Base-by-base conservation (phyloP, 2,113 vertebrate species). In the Dromiciops gliroides region DNA sequence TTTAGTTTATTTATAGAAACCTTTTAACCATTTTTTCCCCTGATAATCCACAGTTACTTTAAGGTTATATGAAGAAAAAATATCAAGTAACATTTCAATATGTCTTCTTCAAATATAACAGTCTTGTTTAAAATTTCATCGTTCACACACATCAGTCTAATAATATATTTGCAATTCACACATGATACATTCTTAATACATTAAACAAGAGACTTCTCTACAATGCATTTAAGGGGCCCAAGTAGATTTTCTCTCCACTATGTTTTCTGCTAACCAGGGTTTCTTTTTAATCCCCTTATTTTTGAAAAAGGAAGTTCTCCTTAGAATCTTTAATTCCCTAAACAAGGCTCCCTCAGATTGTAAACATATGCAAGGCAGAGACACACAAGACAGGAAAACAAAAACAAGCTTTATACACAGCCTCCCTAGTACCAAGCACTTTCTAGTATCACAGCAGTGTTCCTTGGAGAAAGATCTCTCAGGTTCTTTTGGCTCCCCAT, bases 261-360 rank as follows among this genome's bases (percentile, higher is more conserved):
- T 48, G 48, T 51, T 67, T n/a, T 67, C 48, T 52, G 91, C n/a
- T 91, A 11, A 44, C 67, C 16, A 83, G 67, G 12, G 26, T 37
- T 89, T 89, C 90, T 90, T 96, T 94, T 90, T 19, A 90, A 89
- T 93, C 19, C 31, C 56, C 44, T 97, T 96, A 48, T n/a, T n/a
- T 90, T 96, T 96, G 28, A 51, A 90, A 92, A 93, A n/a, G 92
- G 94, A 94, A 12, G 50, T 93, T 95, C 44, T 56, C 95, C 94
- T 94, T 93, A 91, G 93, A 91, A 93, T 94, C 56, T 89, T 92
- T 19, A 49, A 6, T 91, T 93, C 49, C 48, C 44, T 44, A 96
- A 95, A 49, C 26, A 96, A 96, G 52, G 89, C n/a, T 48, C 51
- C 88, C 9, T 94, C 37, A 50, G 92, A 92, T 50, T 92, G 26